A percentile compares a stretch with the other conserved stretches of the same genome.
Evolutionary conservation across 1,140 invertebrate genomes (phyloP).

Genomic region (Drosophila saltans): DNA sequence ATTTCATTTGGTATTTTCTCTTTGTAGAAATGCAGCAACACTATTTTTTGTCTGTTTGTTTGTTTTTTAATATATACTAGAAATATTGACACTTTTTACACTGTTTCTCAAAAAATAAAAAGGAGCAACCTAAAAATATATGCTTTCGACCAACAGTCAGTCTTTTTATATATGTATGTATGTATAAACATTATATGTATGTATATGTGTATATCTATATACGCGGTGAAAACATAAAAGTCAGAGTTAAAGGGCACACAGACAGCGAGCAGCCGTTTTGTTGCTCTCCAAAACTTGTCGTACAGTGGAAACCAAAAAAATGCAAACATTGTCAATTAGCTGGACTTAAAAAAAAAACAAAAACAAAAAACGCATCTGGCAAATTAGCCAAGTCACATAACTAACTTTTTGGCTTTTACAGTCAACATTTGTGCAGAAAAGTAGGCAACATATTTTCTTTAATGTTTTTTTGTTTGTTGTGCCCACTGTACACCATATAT

Average conservation of each 20-base stretch:
- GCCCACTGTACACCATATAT: constrained; percentile 68
- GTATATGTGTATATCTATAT: constrained; percentile 30
- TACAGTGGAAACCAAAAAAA: constrained; percentile 42
- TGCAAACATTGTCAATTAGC: constrained; percentile 45
- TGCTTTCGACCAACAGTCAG: constrained; percentile 31
- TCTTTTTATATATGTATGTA: constrained; percentile 15
- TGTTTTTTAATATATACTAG: constrained; percentile 3
- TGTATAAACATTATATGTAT: constrained; percentile 32
- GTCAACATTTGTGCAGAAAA: constrained; percentile 33
- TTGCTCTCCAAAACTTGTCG: constrained; percentile 15
- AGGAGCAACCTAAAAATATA: constrained; percentile 16
- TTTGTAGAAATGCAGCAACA: not conserved
- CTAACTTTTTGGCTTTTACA: constrained; percentile 45
- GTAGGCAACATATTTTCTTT: constrained; percentile 24
- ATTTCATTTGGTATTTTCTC: not conserved
- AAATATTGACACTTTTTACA: not conserved
- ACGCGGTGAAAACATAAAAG: constrained; percentile 74
- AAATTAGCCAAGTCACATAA: constrained; percentile 23
- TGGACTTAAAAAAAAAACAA: not conserved
- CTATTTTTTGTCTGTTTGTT: not conserved
- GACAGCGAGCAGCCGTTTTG: constrained; percentile 66
- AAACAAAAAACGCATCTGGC: not conserved
- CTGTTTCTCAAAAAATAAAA: not conserved
- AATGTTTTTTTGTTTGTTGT: not conserved
- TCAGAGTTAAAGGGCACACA: constrained; percentile 71